Evolutionary conservation across 2,888 invertebrate genomes (phyloP).

Genomic region (Platycheirus rosarum): DNA sequence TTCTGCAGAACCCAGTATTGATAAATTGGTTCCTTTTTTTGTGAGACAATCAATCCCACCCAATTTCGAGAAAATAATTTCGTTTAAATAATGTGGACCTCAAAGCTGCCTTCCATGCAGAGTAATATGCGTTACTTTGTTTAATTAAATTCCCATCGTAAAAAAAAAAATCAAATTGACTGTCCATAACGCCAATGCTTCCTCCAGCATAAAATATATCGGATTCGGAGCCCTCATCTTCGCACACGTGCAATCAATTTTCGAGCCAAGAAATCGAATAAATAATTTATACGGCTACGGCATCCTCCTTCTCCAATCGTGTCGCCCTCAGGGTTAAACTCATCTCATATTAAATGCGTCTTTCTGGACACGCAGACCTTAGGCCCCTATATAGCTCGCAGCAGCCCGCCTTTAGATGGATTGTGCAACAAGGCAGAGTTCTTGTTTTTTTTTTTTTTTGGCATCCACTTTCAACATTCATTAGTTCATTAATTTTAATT

Average conservation of each 20-base stretch:
- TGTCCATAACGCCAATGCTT: constrained; percentile 3
- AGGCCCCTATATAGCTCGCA: constrained; percentile 59
- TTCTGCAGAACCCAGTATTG: no score
- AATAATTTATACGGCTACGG: constrained; percentile 45
- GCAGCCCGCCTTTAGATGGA: constrained; percentile 30
- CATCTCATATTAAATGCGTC: constrained; percentile 48
- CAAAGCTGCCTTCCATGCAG: background rate
- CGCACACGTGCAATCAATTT: constrained; percentile 72
- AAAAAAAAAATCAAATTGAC: background rate
- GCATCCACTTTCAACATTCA: constrained; percentile 48
- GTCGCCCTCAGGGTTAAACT: constrained; percentile 33
- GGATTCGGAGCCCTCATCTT: constrained; percentile 69
- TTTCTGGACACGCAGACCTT: constrained; percentile 63
- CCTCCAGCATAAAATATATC: constrained; percentile 19
- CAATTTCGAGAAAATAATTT: no score
- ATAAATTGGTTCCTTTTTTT: no score
- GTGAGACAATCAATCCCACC: no score
- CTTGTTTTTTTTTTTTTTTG: constrained; percentile 34
- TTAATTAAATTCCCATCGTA: constrained; percentile 16
- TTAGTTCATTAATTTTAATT: constrained; percentile 72
- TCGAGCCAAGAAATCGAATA: constrained; percentile 64
- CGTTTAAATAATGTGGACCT: no score
- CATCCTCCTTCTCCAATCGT: constrained; percentile 49
- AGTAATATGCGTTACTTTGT: constrained; percentile 9
- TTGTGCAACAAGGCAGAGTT: constrained; percentile 59